phyloP scores from a whole-genome alignment of 2,797 vertebrate species.

The Cottoperca gobio region DNA sequence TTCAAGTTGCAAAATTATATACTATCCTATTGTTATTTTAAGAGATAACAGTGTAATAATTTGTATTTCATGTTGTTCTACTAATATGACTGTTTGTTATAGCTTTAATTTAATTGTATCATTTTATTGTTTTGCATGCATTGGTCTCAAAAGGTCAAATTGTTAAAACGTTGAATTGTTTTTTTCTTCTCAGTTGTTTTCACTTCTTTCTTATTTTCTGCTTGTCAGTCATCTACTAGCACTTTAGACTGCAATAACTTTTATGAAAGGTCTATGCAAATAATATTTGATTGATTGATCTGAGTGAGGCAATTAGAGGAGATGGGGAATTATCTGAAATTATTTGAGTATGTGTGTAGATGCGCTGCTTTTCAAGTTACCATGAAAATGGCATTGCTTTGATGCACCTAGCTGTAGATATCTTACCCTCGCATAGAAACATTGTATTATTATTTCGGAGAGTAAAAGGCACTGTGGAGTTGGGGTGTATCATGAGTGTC shows the following conservation, averaged over 20 bases:
- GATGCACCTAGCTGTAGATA: no score
- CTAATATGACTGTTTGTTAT: not conserved
- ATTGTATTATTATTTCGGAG: conserved; percentile 34
- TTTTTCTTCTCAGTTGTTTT: not conserved
- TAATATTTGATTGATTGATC: not conserved
- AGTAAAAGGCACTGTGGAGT: conserved; percentile 16
- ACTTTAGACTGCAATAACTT: not conserved
- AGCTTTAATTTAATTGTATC: not conserved
- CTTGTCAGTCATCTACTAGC: not conserved
- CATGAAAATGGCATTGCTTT: conserved; percentile 17
- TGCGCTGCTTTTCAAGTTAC: conserved; percentile 15
- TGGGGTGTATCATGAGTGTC: not conserved
- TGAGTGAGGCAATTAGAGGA: conserved; percentile 34
- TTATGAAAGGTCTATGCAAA: not conserved
- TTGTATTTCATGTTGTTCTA: not conserved
- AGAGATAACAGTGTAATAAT: not conserved
- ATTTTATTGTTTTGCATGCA: not conserved
- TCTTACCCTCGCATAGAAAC: not conserved
- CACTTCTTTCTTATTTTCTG: not conserved
- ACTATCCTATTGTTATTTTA: not conserved
- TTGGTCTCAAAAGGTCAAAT: not conserved
- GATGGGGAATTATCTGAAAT: conserved; percentile 30
- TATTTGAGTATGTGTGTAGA: conserved; percentile 28
- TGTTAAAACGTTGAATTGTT: not conserved
- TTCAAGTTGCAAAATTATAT: no score